phyloP scores from a whole-genome alignment of 1,140 invertebrate genomes.

The Bombus sylvicola region DNA sequence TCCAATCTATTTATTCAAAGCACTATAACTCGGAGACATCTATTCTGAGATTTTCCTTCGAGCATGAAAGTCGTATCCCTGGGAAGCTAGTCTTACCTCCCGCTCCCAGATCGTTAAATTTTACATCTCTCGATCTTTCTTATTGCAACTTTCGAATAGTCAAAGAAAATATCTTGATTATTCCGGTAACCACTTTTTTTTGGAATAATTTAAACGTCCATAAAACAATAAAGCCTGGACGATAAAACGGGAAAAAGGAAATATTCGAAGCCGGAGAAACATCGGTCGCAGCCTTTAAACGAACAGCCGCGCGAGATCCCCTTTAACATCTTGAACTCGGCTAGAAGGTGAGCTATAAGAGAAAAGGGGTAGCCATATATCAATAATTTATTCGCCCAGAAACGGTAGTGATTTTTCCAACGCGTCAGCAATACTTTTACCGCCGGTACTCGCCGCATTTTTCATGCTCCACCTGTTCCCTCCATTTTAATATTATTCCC shows the following conservation, averaged over 20 bases:
- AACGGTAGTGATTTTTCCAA: conserved; percentile 59
- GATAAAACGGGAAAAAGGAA: too few relatives aligned
- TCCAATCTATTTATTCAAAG: conserved; percentile 10
- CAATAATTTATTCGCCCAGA: conserved; percentile 60
- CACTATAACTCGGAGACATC: background rate
- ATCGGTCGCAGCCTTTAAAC: background rate
- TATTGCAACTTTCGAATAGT: background rate
- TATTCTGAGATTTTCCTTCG: background rate
- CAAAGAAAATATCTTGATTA: background rate
- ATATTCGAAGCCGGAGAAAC: background rate
- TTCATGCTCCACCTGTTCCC: background rate
- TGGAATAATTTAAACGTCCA: background rate
- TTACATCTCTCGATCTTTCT: background rate
- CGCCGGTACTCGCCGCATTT: conserved; percentile 10
- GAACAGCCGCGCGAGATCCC: background rate
- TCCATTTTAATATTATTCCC: background rate
- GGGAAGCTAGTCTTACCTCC: too few relatives aligned
- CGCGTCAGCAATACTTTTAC: conserved; percentile 60
- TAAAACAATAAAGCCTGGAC: background rate
- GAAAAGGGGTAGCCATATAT: conserved; percentile 17
- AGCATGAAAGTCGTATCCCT: background rate
- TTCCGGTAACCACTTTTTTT: background rate
- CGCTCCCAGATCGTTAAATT: background rate
- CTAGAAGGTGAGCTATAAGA: conserved; percentile 17
- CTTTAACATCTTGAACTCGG: conserved; percentile 51